Conservation (phyloP, 2,113 vertebrate genomes). For the pig (Sus scrofa) region DNA sequence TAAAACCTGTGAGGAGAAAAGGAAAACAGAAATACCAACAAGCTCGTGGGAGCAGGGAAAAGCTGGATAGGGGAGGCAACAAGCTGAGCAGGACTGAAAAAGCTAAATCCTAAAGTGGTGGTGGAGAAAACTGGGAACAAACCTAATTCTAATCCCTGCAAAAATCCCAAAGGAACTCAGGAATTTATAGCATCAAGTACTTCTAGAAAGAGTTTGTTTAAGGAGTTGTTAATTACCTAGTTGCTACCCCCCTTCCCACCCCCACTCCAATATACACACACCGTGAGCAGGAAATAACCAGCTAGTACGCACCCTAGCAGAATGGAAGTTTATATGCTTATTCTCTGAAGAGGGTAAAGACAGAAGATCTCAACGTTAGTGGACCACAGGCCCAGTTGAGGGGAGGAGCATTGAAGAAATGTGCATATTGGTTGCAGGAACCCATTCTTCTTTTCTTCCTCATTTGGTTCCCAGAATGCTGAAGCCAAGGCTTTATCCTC, state of each 20-base stretch:
- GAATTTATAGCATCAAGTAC: neutral
- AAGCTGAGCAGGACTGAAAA: neutral
- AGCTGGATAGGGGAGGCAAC: neutral
- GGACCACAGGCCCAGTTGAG: neutral
- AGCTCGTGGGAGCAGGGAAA: neutral
- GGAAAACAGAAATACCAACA: neutral
- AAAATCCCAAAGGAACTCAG: neutral
- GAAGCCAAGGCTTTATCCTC: neutral
- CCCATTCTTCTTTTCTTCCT: neutral
- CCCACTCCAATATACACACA: too few relatives aligned
- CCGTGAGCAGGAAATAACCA: neutral
- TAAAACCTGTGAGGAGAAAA: neutral
- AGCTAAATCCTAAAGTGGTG: neutral
- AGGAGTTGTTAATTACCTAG: neutral
- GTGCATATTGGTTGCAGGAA: neutral
- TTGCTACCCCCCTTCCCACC: too few relatives aligned
- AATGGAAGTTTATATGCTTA: neutral
- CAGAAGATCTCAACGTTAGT: neutral
- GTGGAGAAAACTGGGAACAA: neutral
- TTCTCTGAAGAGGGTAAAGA: neutral
- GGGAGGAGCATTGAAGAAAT: neutral
- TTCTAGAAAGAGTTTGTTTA: constrained; percentile 17
- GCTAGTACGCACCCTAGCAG: neutral
- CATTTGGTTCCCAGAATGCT: neutral
- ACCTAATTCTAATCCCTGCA: neutral